Percentiles rank a stretch among this genome's conserved stretches.
Conservation (phyloP, 2,113 vertebrate genomes). For the Agapornis roseicollis region DNA sequence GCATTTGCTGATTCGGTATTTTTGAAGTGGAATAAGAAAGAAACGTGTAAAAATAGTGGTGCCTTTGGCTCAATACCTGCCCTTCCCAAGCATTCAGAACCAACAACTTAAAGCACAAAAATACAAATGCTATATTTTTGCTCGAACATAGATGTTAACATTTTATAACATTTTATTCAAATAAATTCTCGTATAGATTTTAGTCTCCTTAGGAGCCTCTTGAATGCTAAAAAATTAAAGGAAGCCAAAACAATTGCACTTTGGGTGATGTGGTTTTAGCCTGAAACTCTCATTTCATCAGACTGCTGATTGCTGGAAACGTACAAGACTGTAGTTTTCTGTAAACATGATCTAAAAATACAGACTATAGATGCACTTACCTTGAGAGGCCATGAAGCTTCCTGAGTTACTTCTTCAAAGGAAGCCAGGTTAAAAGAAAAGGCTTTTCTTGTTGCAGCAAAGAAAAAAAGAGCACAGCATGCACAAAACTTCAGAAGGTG, state of each 20-base stretch:
- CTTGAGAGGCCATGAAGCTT: slow-evolving; percentile 79
- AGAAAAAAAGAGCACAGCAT: slow-evolving; percentile 57
- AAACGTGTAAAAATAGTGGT: neutral
- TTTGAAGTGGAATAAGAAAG: neutral
- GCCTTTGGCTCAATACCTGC: neutral
- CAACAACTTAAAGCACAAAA: neutral
- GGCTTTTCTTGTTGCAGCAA: slow-evolving; percentile 65
- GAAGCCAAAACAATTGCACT: neutral
- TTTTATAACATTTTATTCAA: slow-evolving; percentile 1
- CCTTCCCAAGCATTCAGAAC: neutral
- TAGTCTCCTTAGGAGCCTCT: slow-evolving; percentile 15
- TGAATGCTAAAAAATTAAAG: slow-evolving; percentile 27
- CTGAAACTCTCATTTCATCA: slow-evolving; percentile 43
- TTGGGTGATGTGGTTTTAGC: slow-evolving; percentile 26
- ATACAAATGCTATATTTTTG: neutral
- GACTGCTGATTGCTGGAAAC: slow-evolving; percentile 21
- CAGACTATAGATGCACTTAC: slow-evolving; percentile 70
- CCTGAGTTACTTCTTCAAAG: slow-evolving; percentile 76
- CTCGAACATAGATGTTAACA: neutral
- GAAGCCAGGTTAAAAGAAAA: slow-evolving; percentile 72
- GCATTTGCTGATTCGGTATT: neutral
- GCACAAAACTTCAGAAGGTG: slow-evolving; percentile 66
- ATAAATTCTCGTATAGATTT: slow-evolving; percentile 37
- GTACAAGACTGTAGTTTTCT: neutral
- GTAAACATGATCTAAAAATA: slow-evolving; percentile 48